Percentiles rank a stretch among this genome's conserved stretches.
Evolutionary conservation across 2,797 vertebrate species (phyloP).

Genomic region (Octomys mimax): DNA sequence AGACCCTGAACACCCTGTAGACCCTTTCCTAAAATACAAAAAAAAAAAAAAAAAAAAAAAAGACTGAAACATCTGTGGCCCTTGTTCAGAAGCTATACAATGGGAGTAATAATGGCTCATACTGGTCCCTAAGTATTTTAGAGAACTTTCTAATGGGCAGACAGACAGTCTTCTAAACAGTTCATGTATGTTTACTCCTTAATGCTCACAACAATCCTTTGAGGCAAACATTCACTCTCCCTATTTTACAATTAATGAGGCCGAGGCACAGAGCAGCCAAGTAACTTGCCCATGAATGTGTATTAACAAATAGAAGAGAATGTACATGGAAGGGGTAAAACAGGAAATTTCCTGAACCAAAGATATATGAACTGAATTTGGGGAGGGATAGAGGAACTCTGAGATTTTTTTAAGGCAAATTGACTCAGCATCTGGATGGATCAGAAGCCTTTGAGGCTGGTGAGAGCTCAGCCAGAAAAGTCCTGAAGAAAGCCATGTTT

Average conservation of each 20-base stretch:
- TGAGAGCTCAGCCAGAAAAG: neutral
- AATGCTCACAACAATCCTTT: neutral
- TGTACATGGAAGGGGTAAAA: neutral
- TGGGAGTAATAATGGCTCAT: neutral
- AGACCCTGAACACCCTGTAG: too few species aligned
- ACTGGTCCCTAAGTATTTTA: neutral
- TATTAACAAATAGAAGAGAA: neutral
- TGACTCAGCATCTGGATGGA: neutral
- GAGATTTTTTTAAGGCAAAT: neutral
- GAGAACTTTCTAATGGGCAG: neutral
- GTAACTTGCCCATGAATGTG: neutral
- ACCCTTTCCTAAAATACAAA: too few species aligned
- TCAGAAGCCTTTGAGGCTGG: neutral
- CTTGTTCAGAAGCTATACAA: neutral
- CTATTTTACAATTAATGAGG: neutral
- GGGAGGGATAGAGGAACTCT: neutral
- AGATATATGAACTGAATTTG: neutral
- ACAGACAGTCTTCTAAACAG: neutral
- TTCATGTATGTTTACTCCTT: neutral
- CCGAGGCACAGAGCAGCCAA: neutral
- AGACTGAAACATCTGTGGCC: neutral
- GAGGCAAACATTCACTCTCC: neutral
- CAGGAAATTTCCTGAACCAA: neutral
- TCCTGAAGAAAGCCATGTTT: neutral
- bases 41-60: neutral